These are phyloP conservation scores for Prunella fulvescens DNA, from an alignment of 2,113 vertebrate species.

Conservation along the genomic window DNA sequence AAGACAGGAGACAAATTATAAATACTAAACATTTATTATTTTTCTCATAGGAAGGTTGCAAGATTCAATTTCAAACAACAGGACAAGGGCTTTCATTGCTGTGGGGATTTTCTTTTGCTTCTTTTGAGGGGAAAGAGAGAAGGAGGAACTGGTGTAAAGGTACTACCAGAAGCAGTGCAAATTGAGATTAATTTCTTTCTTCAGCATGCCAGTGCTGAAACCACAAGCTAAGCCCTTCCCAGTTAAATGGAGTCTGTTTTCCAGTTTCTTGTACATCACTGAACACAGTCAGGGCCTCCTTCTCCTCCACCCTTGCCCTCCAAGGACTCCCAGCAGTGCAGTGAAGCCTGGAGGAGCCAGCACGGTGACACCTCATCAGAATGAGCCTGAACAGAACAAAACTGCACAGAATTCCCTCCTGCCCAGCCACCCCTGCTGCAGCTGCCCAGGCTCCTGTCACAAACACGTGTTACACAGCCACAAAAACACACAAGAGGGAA, in stretches of 20 bases:
- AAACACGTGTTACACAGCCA: not conserved
- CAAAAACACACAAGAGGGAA: not conserved
- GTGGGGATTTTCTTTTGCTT: not conserved
- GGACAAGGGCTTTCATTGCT: not conserved
- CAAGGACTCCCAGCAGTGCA: not conserved
- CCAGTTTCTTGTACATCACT: not conserved
- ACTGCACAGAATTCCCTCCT: not conserved
- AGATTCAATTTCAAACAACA: not conserved
- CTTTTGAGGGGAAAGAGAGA: not conserved
- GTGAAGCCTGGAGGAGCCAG: not conserved
- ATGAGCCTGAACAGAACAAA: not conserved
- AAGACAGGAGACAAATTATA: slow-evolving; percentile 19
- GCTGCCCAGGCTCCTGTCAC: not conserved
- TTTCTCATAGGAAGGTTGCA: slow-evolving; percentile 25
- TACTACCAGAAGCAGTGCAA: slow-evolving; percentile 20
- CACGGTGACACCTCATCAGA: not conserved
- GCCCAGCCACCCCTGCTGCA: not conserved
- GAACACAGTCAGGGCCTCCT: not conserved
- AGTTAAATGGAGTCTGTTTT: not conserved
- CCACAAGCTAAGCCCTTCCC: not conserved
- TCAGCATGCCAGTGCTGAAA: not conserved
- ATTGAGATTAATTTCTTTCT: not conserved
- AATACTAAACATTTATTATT: slow-evolving; percentile 63
- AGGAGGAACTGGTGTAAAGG: not conserved
- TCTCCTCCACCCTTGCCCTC: not conserved